Base-by-base conservation (phyloP, 2,113 vertebrate genomes). In the Oryzias javanicus region DNA sequence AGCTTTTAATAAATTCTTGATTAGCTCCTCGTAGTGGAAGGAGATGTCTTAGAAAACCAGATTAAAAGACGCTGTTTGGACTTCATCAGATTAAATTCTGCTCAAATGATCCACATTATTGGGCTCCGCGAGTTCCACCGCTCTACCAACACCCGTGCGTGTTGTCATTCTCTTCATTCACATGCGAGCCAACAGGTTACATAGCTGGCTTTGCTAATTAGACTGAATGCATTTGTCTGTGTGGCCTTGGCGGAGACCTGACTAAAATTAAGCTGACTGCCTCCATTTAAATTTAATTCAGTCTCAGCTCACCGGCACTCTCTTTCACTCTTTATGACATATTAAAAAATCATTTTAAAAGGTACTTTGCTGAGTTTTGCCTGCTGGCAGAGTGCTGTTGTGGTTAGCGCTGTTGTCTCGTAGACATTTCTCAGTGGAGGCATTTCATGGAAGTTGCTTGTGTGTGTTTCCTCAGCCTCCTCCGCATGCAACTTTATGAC, bases 151-250 rank as follows among this genome's bases (percentile, higher is more conserved):
- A 62, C 55, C 41, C 40, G 22, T 40, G 54, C 58, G 56, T 14
- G 35, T 66, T 4, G 56, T 60, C 54, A 49, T 59, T 59, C 42
- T 70, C 54, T 57, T 69, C 61, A 15, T 60, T 70, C 72, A 58
- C 60, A 71, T 51, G 49, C 18, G 14, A 55, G 4, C 29, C 16
- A 56, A 76, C 72, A 55, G 71, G 65, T 74, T 73, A 22, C 27
- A 35, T 5, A 44, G 69, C 48, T 60, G 59, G 55, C 67, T 42
- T 67, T 20, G 58, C 74, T 84, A 86, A 85, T 85, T 68, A 77
- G 59, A 65, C 72, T 60, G 72, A 78, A 76, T 70, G 61, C 56
- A 70, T 72, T 78, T 84, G 68, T 81, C 59, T 42, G 66, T 67
- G 66, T 25, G 67, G 62, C 57, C 50, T 60, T 46, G 62, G 63